Evolutionary conservation across 2,113 vertebrate species (phyloP).

Genomic region (Carettochelys insculpta): DNA sequence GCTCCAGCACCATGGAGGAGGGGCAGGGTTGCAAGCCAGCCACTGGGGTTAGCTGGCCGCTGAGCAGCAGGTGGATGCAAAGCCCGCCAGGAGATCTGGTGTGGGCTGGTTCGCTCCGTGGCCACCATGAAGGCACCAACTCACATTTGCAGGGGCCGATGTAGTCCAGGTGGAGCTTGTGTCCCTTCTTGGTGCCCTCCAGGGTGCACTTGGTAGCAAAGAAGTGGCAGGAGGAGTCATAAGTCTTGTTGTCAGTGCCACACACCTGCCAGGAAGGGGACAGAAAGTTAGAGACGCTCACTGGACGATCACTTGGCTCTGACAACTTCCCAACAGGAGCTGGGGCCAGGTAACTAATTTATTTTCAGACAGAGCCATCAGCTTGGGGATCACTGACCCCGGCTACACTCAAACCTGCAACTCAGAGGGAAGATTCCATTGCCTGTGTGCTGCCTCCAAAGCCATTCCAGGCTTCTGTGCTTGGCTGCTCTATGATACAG

Average conservation of each 20-base stretch:
- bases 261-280: conserved; percentile 82
- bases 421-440: not conserved
- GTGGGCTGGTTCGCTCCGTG: not conserved
- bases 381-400: not conserved
- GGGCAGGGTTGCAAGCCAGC: not conserved
- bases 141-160: conserved; percentile 98
- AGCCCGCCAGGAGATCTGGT: not conserved
- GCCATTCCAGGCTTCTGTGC: not conserved
- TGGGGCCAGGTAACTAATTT: fast-evolving
- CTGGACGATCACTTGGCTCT: not conserved
- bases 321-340: not conserved
- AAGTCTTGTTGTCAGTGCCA: conserved; percentile 98
- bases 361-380: not conserved
- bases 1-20: not conserved
- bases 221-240: conserved; percentile 96
- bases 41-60: not conserved
- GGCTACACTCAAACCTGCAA: not conserved
- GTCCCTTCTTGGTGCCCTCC: conserved; percentile 99
- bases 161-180: conserved; percentile 99
- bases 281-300: not conserved
- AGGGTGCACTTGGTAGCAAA: conserved; percentile 96
- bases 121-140: conserved; percentile 9
- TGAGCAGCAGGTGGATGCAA: not conserved
- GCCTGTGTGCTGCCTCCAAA: not conserved
- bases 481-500: not conserved